phyloP scores from a whole-genome alignment of 2,797 vertebrate species.

The Ciconia nigra region DNA sequence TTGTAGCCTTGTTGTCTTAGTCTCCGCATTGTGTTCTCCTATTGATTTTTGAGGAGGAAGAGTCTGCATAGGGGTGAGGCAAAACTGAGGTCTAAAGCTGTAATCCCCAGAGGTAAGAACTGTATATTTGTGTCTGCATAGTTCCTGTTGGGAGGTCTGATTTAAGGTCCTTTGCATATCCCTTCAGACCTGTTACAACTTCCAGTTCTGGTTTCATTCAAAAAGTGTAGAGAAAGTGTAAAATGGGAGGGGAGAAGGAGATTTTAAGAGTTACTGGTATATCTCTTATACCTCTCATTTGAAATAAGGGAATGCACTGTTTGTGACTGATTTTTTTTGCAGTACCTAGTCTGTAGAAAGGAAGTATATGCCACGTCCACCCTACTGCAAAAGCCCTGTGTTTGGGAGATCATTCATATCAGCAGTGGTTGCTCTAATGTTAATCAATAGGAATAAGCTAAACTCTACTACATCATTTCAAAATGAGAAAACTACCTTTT shows the following conservation, averaged over 20 bases:
- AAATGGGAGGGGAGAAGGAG: not conserved
- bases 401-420: not conserved
- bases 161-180: not conserved
- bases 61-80: not conserved
- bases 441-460: not conserved
- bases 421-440: not conserved
- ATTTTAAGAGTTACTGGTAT: not conserved
- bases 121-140: not conserved
- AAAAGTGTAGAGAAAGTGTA: not conserved
- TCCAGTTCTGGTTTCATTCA: not conserved
- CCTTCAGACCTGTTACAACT: not conserved
- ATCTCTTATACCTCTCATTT: not conserved
- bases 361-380: not conserved
- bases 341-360: not conserved
- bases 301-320: not conserved
- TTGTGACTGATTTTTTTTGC: not conserved
- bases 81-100: not conserved
- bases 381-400: not conserved
- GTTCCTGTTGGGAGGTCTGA: not conserved
- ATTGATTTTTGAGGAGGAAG: not conserved
- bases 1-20: not conserved
- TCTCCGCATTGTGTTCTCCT: not conserved
- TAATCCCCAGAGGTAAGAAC: not conserved
- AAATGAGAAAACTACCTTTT: not conserved
- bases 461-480: not conserved